phyloP scores from a whole-genome alignment of 2,888 invertebrate species.

The Tricholauxania praeusta region DNA sequence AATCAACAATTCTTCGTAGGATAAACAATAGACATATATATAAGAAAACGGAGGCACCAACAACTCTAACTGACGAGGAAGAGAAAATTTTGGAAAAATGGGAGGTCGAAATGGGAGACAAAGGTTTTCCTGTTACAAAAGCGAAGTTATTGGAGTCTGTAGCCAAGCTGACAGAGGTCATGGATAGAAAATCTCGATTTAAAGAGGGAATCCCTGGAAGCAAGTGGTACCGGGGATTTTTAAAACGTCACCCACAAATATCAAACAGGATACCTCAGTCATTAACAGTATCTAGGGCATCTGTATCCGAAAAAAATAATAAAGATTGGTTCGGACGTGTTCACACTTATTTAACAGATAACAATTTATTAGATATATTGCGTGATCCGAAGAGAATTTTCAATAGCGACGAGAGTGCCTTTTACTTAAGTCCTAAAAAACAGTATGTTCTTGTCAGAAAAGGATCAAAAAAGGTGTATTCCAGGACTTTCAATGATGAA shows the following conservation, averaged over 20 bases:
- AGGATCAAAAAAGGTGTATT: slow-evolving; percentile 55
- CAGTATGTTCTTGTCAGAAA: no score
- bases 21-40: slow-evolving; percentile 19
- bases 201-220: slow-evolving; percentile 1
- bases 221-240: slow-evolving; percentile 55
- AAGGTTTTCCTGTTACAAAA: slow-evolving; percentile 58
- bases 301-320: no score
- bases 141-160: slow-evolving; percentile 54
- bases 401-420: no score
- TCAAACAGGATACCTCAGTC: slow-evolving; percentile 53
- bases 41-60: background rate
- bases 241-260: slow-evolving; percentile 57
- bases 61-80: background rate
- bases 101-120: slow-evolving; percentile 50
- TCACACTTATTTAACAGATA: no score
- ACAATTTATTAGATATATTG: slow-evolving; percentile 46
- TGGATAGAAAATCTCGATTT: slow-evolving; percentile 37
- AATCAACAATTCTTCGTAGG: slow-evolving; percentile 17
- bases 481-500: slow-evolving; percentile 49
- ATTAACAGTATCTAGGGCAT: slow-evolving; percentile 50
- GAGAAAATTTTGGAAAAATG: slow-evolving; percentile 45
- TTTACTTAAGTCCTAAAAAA: no score
- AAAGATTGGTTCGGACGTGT: no score
- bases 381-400: slow-evolving; percentile 57
- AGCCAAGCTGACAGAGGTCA: slow-evolving; percentile 46